A percentile compares a stretch with the other conserved stretches of the same genome.
phyloP scores from a whole-genome alignment of 2,113 vertebrate genomes.

The Muntiacus muntjak region DNA sequence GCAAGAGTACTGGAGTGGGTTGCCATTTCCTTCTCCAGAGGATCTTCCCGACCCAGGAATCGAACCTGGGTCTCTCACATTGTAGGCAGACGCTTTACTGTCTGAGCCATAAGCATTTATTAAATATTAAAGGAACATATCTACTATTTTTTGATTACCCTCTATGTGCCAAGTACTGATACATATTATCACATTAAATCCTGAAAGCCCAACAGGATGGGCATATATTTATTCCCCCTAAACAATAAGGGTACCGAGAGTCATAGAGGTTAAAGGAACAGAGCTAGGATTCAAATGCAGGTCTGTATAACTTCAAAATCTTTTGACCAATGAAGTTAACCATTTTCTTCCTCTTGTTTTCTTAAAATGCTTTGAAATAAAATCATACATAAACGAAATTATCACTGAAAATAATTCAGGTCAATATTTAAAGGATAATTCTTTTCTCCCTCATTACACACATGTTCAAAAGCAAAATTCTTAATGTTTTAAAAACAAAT shows the following conservation, averaged over 20 bases:
- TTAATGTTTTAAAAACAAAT: slow-evolving; percentile 29
- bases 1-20: no score
- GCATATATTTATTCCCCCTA: not conserved
- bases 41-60: no score
- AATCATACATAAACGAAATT: not conserved
- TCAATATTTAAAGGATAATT: slow-evolving; percentile 29
- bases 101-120: not conserved
- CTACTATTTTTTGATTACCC: not conserved
- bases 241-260: not conserved
- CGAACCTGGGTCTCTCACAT: no score
- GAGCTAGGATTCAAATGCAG: not conserved
- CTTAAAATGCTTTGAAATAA: not conserved
- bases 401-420: not conserved
- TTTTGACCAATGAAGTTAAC: slow-evolving; percentile 1
- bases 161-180: not conserved
- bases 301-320: not conserved
- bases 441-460: slow-evolving; percentile 17
- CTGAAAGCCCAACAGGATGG: not conserved
- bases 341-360: not conserved
- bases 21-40: no score
- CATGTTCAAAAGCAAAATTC: slow-evolving; percentile 27
- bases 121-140: not conserved
- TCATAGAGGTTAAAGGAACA: not conserved
- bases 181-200: not conserved
- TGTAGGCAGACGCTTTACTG: no score